These are phyloP conservation scores for Vanessa cardui DNA, from an alignment of 2,888 invertebrate genomes.

Conservation along the genomic window DNA sequence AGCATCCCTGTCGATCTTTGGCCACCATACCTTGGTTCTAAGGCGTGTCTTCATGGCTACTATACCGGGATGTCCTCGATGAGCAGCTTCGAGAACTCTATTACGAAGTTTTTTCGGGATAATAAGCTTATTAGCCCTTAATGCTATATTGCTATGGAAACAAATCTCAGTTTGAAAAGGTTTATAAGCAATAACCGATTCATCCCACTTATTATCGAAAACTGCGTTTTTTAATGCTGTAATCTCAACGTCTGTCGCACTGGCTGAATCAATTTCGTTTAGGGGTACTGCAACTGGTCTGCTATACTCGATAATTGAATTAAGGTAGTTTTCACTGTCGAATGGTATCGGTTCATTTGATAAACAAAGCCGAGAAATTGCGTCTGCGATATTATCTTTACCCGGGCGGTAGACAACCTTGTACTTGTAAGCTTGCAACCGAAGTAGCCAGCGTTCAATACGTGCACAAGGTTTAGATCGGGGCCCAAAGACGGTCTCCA, in stretches of 20 bases:
- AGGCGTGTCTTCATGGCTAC: too few relatives aligned
- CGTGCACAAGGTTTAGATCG: slow-evolving; percentile 50
- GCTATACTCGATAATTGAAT: slow-evolving; percentile 32
- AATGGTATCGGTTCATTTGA: neutral
- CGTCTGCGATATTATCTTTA: slow-evolving; percentile 47
- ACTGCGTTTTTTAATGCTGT: slow-evolving; percentile 34
- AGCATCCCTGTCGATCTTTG: too few relatives aligned
- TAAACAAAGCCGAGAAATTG: slow-evolving; percentile 41
- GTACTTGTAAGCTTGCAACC: slow-evolving; percentile 47
- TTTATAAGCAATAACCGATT: neutral
- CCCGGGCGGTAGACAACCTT: slow-evolving; percentile 47
- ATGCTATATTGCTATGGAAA: too few relatives aligned
- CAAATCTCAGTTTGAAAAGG: too few relatives aligned
- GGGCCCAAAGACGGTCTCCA: slow-evolving; percentile 49
- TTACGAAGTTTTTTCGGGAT: too few relatives aligned
- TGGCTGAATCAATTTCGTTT: slow-evolving; percentile 23
- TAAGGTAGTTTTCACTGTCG: slow-evolving; percentile 16
- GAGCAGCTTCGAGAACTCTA: too few relatives aligned
- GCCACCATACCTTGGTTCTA: too few relatives aligned
- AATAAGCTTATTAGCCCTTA: too few relatives aligned
- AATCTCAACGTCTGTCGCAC: slow-evolving; percentile 29
- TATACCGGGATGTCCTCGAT: too few relatives aligned
- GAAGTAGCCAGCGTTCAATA: slow-evolving; percentile 51
- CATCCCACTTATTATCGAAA: slow-evolving; percentile 38
- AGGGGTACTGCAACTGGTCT: slow-evolving; percentile 36